Conservation (phyloP, 1,140 invertebrate species). For the Danaus plexippus region DNA sequence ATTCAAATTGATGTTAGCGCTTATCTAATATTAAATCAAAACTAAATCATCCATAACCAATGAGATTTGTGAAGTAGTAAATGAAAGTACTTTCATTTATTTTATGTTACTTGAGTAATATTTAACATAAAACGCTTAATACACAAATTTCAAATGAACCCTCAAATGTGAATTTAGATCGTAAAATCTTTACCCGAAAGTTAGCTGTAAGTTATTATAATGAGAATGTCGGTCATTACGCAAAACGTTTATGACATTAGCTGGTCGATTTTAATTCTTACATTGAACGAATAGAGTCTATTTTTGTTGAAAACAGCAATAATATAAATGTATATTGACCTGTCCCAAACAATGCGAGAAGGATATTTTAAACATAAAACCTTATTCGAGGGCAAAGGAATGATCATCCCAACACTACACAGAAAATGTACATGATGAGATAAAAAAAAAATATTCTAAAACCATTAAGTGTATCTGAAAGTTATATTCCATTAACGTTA, state of each 20-base stretch:
- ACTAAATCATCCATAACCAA: too few species aligned
- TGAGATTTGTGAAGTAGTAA: too few species aligned
- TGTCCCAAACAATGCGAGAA: conserved; percentile 11
- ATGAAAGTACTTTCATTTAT: too few species aligned
- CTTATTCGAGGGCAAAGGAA: conserved; percentile 13
- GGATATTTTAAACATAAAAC: conserved; percentile 15
- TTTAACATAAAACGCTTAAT: neutral
- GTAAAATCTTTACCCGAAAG: conserved; percentile 6
- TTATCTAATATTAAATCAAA: too few species aligned
- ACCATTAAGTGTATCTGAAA: too few species aligned
- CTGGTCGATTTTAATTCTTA: conserved; percentile 9
- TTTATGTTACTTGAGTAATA: too few species aligned
- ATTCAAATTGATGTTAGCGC: too few species aligned
- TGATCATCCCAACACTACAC: conserved; percentile 8
- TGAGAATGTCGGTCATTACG: conserved; percentile 11
- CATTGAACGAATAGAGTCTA: neutral
- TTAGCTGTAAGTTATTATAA: conserved; percentile 15
- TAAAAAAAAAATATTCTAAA: too few species aligned
- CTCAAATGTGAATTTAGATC: conserved; percentile 1
- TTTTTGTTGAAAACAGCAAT: conserved; percentile 1
- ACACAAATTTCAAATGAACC: conserved; percentile 8
- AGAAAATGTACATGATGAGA: too few species aligned
- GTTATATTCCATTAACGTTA: too few species aligned
- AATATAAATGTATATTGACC: conserved; percentile 9
- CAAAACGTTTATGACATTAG: conserved; percentile 5